Evolutionary conservation across 2,113 vertebrate species (phyloP), one percentile per base, ranked within the genome.

Genomic region (Beaufortia kweichowensis): DNA sequence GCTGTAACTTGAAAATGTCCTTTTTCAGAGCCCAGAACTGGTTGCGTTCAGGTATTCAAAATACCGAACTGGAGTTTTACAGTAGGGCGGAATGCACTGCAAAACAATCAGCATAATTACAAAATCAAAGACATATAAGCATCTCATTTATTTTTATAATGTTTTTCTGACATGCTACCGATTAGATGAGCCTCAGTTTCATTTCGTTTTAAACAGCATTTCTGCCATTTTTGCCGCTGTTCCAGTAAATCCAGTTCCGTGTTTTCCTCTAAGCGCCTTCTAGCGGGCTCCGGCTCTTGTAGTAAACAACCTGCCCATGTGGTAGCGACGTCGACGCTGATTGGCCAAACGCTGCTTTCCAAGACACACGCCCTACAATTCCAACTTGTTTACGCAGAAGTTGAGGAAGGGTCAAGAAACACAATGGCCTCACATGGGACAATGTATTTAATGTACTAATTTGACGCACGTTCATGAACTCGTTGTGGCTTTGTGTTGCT

Each of bases 231-330:
- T 19, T 5, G 6, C 53, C 0, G 29, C 1, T 7, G 14, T 6
- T 57, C 5, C 17, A 8, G 7, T 1, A 2, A 0, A 23, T 62
- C 71, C 71, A 15, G 43, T 2, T 4, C 82, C 82, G 31, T 6
- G 61, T 56, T 81, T 83, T 63, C 28, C 46, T 8, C 24, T 8
- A 0, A 17, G 10, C 31, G 55, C 46, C 43, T 74, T 62, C 48
- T 64, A 72, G 70, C 57, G 71, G 55, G 71, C 31, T 79, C 21
- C 39, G 39, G 81, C 62, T 76, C 63, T 77, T 86, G 85, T 83
- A 85, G 85, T 86, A 86, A 86, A 86, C 85, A 86, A 83, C 64
- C 78, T 61, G 70, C 82, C 85, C 85, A 86, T 81, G 83, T 86
- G 85, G 83, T 80, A 80, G 70, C 41, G 62, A 75, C 41, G 78